These are phyloP conservation scores for Drosophila ustulata DNA, from an alignment of 2,888 invertebrate genomes.

Conservation along the genomic window DNA sequence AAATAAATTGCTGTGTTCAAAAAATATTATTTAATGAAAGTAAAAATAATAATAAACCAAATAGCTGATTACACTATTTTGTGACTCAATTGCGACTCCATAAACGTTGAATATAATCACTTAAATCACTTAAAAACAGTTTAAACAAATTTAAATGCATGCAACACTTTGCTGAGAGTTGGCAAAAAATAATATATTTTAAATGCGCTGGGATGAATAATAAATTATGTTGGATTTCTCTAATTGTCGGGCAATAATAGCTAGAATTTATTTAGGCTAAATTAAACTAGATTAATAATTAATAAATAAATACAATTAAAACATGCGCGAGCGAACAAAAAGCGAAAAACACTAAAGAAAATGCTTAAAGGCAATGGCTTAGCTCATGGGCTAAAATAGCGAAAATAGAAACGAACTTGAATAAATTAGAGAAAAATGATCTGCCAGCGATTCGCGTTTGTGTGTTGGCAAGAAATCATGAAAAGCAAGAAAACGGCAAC, in stretches of 20 bases:
- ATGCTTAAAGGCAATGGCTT: conserved; percentile 9
- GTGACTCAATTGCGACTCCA: conserved; percentile 33
- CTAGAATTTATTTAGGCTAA: conserved; percentile 25
- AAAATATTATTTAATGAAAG: no score
- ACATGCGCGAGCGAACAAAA: conserved; percentile 47
- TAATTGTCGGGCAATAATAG: conserved; percentile 45
- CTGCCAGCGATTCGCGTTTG: conserved; percentile 57
- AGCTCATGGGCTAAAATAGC: conserved; percentile 60
- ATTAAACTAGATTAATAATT: conserved; percentile 34
- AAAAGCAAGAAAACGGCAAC: conserved; percentile 57
- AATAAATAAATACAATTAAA: conserved; percentile 51
- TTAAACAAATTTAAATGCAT: conserved; percentile 2
- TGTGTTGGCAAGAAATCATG: not conserved
- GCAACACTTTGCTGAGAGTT: not conserved
- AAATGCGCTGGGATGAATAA: conserved; percentile 7
- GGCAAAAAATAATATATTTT: conserved; percentile 9
- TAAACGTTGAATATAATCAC: conserved; percentile 6
- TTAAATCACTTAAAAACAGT: conserved; percentile 9
- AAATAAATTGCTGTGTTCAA: not conserved
- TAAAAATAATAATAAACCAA: no score
- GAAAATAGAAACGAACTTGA: conserved; percentile 33
- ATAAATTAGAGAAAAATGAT: conserved; percentile 38
- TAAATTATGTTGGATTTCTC: conserved; percentile 67
- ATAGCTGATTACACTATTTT: conserved; percentile 1
- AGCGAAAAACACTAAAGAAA: conserved; percentile 33